A percentile compares a stretch with the other conserved stretches of the same genome.
Evolutionary conservation across 2,888 invertebrate genomes (phyloP).

Genomic region (Siphonodentalium dalli): DNA sequence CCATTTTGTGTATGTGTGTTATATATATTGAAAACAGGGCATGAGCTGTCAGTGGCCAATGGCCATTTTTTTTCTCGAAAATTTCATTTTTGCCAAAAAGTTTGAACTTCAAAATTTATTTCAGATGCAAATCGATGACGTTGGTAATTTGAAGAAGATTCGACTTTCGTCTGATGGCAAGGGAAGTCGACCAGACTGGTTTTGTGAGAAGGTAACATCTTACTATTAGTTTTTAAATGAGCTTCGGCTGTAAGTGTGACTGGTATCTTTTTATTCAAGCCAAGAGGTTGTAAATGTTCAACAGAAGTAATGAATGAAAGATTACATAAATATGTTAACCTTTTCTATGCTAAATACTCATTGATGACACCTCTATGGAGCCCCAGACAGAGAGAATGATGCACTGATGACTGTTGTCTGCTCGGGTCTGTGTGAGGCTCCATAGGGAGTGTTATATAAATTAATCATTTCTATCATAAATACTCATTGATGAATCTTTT

Average conservation of each 20-base stretch:
- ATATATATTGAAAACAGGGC: too few species aligned
- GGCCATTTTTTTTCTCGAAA: too few species aligned
- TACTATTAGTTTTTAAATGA: too few species aligned
- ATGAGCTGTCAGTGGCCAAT: too few species aligned
- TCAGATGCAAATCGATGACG: constrained; percentile 61
- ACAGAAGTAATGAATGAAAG: neutral
- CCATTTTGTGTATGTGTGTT: too few species aligned
- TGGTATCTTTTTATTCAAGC: neutral
- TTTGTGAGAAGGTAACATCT: constrained; percentile 54
- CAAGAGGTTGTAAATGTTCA: neutral
- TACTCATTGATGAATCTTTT: neutral
- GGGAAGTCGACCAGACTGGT: constrained; percentile 59
- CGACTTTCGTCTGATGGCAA: constrained; percentile 55
- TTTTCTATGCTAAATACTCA: too few species aligned
- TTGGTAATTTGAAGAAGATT: constrained; percentile 60
- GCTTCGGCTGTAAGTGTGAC: neutral
- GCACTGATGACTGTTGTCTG: too few species aligned
- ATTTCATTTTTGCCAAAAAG: neutral
- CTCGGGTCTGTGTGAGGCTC: too few species aligned
- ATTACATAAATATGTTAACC: neutral
- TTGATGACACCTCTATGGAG: too few species aligned
- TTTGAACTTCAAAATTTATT: neutral
- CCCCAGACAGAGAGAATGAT: too few species aligned
- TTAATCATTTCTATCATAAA: too few species aligned
- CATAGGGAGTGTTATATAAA: too few species aligned